phyloP scores from a whole-genome alignment of 2,888 invertebrate species.

The Petrophora chlorosata region DNA sequence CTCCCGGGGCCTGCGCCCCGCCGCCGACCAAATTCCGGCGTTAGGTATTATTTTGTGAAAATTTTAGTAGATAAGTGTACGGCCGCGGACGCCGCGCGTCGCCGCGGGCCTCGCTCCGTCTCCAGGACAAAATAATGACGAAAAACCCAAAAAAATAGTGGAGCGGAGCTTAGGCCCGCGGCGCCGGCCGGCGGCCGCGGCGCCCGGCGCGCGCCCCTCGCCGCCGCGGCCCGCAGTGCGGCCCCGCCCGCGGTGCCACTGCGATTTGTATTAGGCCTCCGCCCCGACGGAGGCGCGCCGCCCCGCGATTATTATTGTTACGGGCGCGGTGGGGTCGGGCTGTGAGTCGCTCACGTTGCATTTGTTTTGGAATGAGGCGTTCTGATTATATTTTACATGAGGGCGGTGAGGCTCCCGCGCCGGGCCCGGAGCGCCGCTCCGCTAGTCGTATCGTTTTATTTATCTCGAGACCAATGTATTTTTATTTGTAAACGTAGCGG shows the following conservation, averaged over 20 bases:
- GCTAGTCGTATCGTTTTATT: conserved; percentile 76
- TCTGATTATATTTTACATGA: conserved; percentile 58
- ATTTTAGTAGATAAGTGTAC: conserved; percentile 80
- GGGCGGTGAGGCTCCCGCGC: conserved; percentile 49
- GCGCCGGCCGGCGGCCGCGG: conserved; percentile 42
- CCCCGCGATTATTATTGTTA: conserved; percentile 38
- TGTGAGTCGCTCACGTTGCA: conserved; percentile 52
- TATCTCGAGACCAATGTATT: conserved; percentile 79
- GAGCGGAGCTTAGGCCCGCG: conserved; percentile 45
- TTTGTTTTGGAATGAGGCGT: conserved; percentile 66
- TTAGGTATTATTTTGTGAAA: conserved; percentile 83
- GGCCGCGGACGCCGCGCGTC: conserved; percentile 45
- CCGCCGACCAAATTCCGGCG: conserved; percentile 77
- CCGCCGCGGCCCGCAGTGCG: conserved; percentile 27
- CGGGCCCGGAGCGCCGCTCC: conserved; percentile 55
- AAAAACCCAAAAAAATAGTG: conserved; percentile 72
- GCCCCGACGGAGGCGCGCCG: conserved; percentile 36
- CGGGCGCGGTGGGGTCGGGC: conserved; percentile 32
- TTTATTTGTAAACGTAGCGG: conserved; percentile 41
- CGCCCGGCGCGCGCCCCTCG: conserved; percentile 41
- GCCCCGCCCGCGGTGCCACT: conserved; percentile 38
- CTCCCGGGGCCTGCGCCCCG: conserved; percentile 56
- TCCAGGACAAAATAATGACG: conserved; percentile 59
- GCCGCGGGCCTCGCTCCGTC: conserved; percentile 40
- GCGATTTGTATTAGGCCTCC: conserved; percentile 31